Evolutionary conservation across 2,888 invertebrate genomes (phyloP).

Genomic region (Dynastes tityus): DNA sequence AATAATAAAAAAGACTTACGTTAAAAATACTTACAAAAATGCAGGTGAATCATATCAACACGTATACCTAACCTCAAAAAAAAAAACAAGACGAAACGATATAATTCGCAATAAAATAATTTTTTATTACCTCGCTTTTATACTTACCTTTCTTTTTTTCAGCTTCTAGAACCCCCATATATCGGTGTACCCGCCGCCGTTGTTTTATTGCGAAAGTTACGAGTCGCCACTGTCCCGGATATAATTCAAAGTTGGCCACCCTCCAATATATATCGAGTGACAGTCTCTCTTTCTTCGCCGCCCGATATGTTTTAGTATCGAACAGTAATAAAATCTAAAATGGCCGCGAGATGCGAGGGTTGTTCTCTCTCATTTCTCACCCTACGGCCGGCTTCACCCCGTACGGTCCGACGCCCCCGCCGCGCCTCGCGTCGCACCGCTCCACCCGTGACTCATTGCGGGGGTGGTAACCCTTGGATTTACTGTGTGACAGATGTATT

Average conservation of each 20-base stretch:
- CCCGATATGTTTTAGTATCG: slow-evolving; percentile 70
- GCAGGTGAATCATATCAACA: not conserved
- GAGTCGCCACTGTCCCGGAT: slow-evolving; percentile 44
- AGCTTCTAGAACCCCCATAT: not conserved
- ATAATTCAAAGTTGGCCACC: slow-evolving; percentile 57
- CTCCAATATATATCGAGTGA: slow-evolving; percentile 56
- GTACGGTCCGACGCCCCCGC: slow-evolving; percentile 48
- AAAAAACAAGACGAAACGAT: slow-evolving; percentile 21
- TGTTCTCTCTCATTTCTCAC: slow-evolving; percentile 56
- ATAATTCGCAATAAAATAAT: not conserved
- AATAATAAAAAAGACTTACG: accelerated
- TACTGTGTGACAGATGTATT: slow-evolving; percentile 60
- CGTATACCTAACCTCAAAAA: not conserved
- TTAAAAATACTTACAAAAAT: too few species aligned
- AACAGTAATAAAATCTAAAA: slow-evolving; percentile 72
- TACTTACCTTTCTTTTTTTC: not conserved
- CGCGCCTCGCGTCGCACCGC: slow-evolving; percentile 15
- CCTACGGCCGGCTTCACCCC: slow-evolving; percentile 45
- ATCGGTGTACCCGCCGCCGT: not conserved
- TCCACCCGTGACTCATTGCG: slow-evolving; percentile 59
- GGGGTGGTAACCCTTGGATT: slow-evolving; percentile 58
- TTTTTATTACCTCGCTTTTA: not conserved
- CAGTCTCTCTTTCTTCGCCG: slow-evolving; percentile 53
- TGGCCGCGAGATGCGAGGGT: slow-evolving; percentile 67
- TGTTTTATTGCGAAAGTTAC: slow-evolving; percentile 38